Conservation (phyloP, 1,140 invertebrate genomes). For the Acyrthosiphon pisum region DNA sequence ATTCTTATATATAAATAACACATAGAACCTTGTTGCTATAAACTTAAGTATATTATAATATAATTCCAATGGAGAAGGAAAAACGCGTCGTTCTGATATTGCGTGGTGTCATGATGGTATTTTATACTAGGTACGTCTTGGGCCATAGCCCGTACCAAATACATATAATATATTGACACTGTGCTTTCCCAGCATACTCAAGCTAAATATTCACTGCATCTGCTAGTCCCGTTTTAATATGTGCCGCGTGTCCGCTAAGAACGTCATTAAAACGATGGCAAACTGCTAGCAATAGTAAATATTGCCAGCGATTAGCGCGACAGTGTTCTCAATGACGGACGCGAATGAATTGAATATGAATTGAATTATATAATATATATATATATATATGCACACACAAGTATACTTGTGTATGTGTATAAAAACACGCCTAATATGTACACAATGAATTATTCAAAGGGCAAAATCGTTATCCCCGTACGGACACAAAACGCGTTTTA, state of each 20-base stretch:
- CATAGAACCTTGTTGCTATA: background rate
- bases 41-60: slow-evolving; percentile 4
- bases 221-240: slow-evolving; percentile 21
- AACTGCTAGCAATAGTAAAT: slow-evolving; percentile 44
- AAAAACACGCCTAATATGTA: slow-evolving; percentile 43
- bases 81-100: background rate
- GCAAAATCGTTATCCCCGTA: slow-evolving; percentile 52
- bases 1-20: background rate
- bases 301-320: slow-evolving; percentile 51
- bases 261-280: slow-evolving; percentile 53
- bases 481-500: slow-evolving; percentile 28
- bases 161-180: slow-evolving; percentile 35
- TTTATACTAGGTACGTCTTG: background rate
- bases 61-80: background rate
- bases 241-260: slow-evolving; percentile 43
- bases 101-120: slow-evolving; percentile 4
- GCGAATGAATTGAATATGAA: slow-evolving; percentile 51
- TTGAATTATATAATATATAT: slow-evolving; percentile 29
- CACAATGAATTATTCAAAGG: slow-evolving; percentile 46
- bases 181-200: slow-evolving; percentile 24
- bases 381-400: background rate
- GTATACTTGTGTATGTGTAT: background rate
- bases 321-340: slow-evolving; percentile 51
- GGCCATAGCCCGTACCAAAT: background rate
- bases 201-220: slow-evolving; percentile 36